Evolutionary conservation across 2,113 vertebrate genomes (phyloP), one percentile per base, ranked within the genome.

Genomic region (Gallinago media): DNA sequence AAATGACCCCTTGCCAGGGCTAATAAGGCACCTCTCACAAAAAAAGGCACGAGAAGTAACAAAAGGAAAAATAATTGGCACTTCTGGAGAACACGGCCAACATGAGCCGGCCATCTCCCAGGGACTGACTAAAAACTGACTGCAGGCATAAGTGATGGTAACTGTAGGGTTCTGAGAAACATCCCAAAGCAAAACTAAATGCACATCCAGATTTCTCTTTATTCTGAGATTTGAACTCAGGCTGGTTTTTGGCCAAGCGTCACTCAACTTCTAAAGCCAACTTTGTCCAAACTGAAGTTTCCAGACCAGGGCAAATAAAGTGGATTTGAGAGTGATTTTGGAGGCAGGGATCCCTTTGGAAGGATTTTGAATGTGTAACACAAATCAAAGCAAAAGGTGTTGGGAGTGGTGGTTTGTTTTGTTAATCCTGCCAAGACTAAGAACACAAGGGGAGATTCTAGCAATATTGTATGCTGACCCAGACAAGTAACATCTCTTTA

Each of bases 341-440:
- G 49, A 50, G 49, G 72, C 47, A 49, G n/a, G 81, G 36, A 58
- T 86, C 75, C 44, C 46, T 79, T 66, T 47, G 44, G 50, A 88
- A 32, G 16, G 32, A 67, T 93, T 92, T 58, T 90, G 50, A 59
- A 74, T 9, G 15, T 12, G 32, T 68, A 61, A 85, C 59, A 71
- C 44, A 91, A 78, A 81, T 85, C 76, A 82, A 85, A 96, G 70
- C 38, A 94, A 94, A 81, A 94, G 21, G 14, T 71, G 25, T 23
- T 63, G 38, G 3, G 29, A 32, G 20, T n/a, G 55, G 31, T 34
- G 21, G 56, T 87, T 79, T 17, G 8, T 61, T 94, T 85, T 70
- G 20, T 86, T 91, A 86, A 92, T 74, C 56, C 59, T 78, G 55
- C 23, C 47, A 68, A 72, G 34, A 63, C 38, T 66, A 65, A 32